Evolutionary conservation across 2,797 vertebrate species (phyloP), one percentile per base, ranked within the genome.

Genomic region (Salarias fasciatus): DNA sequence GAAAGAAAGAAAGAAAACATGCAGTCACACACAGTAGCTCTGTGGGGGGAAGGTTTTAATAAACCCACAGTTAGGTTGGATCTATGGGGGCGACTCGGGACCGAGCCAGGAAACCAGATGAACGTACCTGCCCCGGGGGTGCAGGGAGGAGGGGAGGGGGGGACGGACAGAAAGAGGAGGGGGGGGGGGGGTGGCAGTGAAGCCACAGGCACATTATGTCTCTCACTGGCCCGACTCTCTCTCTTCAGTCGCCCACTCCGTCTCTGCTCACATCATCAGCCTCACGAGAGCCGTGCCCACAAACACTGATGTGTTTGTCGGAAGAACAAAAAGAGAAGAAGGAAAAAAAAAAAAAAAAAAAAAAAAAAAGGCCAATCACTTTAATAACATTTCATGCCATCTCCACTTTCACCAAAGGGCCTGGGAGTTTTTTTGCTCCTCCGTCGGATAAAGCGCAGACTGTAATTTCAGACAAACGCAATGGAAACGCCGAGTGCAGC

Each of bases 361-460:
- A 24, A 24, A 72, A 81, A 80, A 91, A 87, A 91, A 68, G 76
- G 75, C 82, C 79, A 75, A 86, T 87, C 83, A 82, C 77, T 84
- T 79, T 89, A 89, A 90, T 85, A 86, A 80, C 87, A 85, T 91
- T 90, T 90, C 88, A 89, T 89, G 86, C 78, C 85, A 84, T 87
- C 88, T 87, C 87, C 55, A 53, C 85, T 89, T 87, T 85, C 86
- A 79, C 71, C 49, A n/a, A 77, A 71, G 63, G 76, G 83, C 76
- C 56, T 60, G 69, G 69, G 77, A 24, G 18, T 24, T 24, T 88
- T 24, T 88, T 82, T 77, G 69, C 41, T 79, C 75, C 71, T 78
- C 69, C 57, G 53, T 53, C 37, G 49, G 63, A 63, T 76, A 79
- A n/a, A 87, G 85, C 6, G 63, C 67, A 73, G 83, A 64, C 84